Percentiles rank a stretch among this genome's conserved stretches.
Evolutionary conservation across 2,797 vertebrate species (phyloP).

Genomic region (Liasis olivaceus): DNA sequence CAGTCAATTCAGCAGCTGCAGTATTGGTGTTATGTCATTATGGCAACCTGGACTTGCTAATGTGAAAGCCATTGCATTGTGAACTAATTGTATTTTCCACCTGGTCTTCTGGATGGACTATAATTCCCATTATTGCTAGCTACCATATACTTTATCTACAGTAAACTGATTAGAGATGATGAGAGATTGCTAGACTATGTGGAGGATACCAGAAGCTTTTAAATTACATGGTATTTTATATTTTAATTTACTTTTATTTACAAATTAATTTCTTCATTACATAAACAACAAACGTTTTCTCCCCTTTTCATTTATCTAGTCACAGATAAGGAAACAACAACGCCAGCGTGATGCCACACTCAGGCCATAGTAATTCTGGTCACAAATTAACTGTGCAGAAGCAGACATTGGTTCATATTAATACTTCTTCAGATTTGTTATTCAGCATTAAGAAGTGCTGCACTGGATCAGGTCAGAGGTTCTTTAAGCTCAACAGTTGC

Average conservation of each 20-base stretch:
- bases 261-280: background rate
- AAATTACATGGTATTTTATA: background rate
- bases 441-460: background rate
- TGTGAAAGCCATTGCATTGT: background rate
- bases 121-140: background rate
- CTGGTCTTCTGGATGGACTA: background rate
- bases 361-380: constrained; percentile 39
- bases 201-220: background rate
- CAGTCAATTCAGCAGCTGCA: background rate
- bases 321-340: constrained; percentile 74
- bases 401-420: background rate
- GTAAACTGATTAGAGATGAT: background rate
- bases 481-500: background rate
- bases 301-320: constrained; percentile 55
- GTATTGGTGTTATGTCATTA: background rate
- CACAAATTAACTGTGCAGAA: background rate
- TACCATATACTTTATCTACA: background rate
- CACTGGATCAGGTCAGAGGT: background rate
- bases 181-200: background rate
- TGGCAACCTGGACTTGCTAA: background rate
- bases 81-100: background rate
- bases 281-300: background rate
- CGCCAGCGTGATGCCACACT: constrained; percentile 45
- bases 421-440: background rate
- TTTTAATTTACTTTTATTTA: background rate